Evolutionary conservation across 2,888 invertebrate genomes (phyloP).

Genomic region (Lasioglossum zephyrum): DNA sequence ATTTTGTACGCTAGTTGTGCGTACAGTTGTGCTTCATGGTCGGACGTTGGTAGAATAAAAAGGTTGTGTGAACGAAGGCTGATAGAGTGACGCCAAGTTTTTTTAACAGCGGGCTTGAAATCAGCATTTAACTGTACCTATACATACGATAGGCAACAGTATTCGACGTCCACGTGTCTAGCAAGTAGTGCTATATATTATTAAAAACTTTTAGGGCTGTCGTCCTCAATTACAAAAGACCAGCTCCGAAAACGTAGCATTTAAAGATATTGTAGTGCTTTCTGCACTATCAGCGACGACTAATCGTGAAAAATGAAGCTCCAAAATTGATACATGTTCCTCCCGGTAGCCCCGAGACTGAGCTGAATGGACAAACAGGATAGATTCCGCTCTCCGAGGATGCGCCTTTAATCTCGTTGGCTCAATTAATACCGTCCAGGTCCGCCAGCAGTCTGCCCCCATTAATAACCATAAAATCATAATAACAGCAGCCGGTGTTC

Average conservation of each 20-base stretch:
- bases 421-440: neutral
- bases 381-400: neutral
- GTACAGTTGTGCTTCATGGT: neutral
- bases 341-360: neutral
- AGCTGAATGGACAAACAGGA: neutral
- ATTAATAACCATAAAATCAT: neutral
- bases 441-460: neutral
- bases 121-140: neutral
- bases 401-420: neutral
- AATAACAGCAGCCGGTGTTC: constrained; percentile 5
- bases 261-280: neutral
- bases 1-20: neutral
- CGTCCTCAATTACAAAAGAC: neutral
- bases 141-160: neutral
- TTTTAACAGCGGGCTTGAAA: neutral
- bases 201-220: neutral
- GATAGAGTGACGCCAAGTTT: neutral
- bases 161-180: neutral
- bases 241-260: neutral
- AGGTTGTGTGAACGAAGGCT: neutral
- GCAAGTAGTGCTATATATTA: neutral
- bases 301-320: neutral
- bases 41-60: neutral
- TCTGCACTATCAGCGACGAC: neutral
- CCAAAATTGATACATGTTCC: neutral